phyloP scores from a whole-genome alignment of 2,113 vertebrate genomes.

The Phainopepla nitens region DNA sequence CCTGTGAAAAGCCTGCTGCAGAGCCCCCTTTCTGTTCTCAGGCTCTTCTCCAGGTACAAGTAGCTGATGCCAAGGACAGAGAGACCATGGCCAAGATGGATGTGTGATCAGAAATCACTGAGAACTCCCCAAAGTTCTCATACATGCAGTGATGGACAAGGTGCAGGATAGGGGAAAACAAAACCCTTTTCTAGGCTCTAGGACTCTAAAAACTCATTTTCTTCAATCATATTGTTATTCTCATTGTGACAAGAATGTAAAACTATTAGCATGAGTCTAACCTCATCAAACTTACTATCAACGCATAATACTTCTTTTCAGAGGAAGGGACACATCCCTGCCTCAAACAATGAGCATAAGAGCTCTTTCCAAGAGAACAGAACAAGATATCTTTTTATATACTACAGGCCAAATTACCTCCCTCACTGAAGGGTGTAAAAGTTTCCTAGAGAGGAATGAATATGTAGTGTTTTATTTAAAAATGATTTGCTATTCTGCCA shows the following conservation, averaged over 20 bases:
- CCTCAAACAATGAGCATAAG: neutral
- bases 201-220: neutral
- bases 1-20: neutral
- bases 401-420: neutral
- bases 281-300: conserved; percentile 2
- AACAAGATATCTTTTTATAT: neutral
- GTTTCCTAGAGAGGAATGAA: neutral
- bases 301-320: neutral
- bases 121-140: neutral
- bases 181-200: neutral
- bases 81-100: neutral
- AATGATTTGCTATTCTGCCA: neutral
- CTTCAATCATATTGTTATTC: neutral
- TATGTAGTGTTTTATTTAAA: neutral
- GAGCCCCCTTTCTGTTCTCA: neutral
- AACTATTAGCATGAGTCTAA: neutral
- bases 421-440: neutral
- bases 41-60: neutral
- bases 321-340: neutral
- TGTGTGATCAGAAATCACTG: neutral
- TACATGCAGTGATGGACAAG: neutral
- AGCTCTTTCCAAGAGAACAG: neutral
- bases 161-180: neutral
- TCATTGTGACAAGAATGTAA: neutral
- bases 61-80: neutral